Conservation (phyloP, 2,113 vertebrate genomes). For the Candoia aspera region DNA sequence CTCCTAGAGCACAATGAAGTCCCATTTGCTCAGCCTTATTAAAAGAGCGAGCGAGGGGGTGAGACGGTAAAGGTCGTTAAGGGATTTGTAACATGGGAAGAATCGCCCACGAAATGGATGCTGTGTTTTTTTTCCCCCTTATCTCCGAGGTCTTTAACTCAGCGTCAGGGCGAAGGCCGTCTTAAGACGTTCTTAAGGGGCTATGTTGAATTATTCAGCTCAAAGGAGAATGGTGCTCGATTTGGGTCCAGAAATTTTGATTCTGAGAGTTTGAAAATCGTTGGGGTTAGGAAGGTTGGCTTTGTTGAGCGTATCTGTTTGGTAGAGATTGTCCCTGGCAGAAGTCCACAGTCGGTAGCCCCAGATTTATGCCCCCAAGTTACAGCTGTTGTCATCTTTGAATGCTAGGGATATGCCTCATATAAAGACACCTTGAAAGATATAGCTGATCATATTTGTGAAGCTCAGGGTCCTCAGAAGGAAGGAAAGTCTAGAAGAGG, state of each 20-base stretch:
- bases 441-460: background rate
- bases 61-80: slow-evolving; percentile 75
- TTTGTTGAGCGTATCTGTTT: background rate
- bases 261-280: slow-evolving; percentile 46
- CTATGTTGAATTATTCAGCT: slow-evolving; percentile 73
- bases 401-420: background rate
- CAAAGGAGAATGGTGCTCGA: slow-evolving; percentile 60
- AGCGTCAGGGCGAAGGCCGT: slow-evolving; percentile 71
- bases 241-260: slow-evolving; percentile 42
- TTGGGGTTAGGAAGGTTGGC: slow-evolving; percentile 45
- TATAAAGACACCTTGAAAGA: background rate
- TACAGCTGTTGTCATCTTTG: background rate
- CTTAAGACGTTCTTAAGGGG: slow-evolving; percentile 53
- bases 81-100: slow-evolving; percentile 75
- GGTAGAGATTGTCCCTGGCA: too few species aligned
- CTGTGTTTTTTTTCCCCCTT: slow-evolving; percentile 74
- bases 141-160: slow-evolving; percentile 82
- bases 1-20: slow-evolving; percentile 81
- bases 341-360: background rate
- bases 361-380: too few species aligned
- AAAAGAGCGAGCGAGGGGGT: slow-evolving; percentile 71
- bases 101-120: slow-evolving; percentile 69
- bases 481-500: too few species aligned
- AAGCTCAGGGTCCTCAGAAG: too few species aligned
- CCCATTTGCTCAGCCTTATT: slow-evolving; percentile 84